These are phyloP conservation scores for Nesidiocoris tenuis DNA, from an alignment of 2,888 invertebrate species.

Conservation along the genomic window DNA sequence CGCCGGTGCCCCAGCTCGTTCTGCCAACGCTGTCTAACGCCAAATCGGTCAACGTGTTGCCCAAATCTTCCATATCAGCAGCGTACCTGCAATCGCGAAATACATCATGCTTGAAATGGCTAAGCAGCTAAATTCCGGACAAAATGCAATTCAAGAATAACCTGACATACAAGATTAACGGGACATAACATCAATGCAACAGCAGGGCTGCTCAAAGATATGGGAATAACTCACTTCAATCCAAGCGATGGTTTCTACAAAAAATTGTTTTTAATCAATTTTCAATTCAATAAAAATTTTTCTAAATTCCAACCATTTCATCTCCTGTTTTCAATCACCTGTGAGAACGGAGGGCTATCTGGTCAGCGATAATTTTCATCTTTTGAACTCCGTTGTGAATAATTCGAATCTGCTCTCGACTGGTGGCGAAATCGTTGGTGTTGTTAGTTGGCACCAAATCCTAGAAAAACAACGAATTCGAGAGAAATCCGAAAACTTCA, in stretches of 20 bases:
- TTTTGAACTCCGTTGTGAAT: conserved; percentile 60
- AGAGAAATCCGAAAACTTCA: background rate
- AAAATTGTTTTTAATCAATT: too few species aligned
- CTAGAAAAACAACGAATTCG: conserved; percentile 50
- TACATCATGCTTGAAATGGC: background rate
- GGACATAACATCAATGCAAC: too few species aligned
- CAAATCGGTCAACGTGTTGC: conserved; percentile 58
- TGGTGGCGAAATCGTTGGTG: conserved; percentile 60
- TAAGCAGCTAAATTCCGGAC: too few species aligned
- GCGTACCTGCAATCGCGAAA: conserved; percentile 54
- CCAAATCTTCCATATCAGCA: conserved; percentile 60
- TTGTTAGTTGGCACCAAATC: conserved; percentile 61
- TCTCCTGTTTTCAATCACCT: too few species aligned
- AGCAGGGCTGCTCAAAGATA: too few species aligned
- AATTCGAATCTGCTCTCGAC: conserved; percentile 60
- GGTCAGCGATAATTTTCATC: conserved; percentile 60
- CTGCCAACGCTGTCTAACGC: conserved; percentile 56
- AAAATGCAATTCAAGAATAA: too few species aligned
- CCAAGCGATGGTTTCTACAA: too few species aligned
- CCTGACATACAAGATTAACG: too few species aligned
- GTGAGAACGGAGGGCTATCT: conserved; percentile 55
- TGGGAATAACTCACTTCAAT: too few species aligned
- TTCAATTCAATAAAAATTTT: too few species aligned
- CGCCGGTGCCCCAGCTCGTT: conserved; percentile 55
- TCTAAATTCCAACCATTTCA: too few species aligned